Evolutionary conservation across 2,888 invertebrate species (phyloP).

Genomic region (Brenthis hecate): DNA sequence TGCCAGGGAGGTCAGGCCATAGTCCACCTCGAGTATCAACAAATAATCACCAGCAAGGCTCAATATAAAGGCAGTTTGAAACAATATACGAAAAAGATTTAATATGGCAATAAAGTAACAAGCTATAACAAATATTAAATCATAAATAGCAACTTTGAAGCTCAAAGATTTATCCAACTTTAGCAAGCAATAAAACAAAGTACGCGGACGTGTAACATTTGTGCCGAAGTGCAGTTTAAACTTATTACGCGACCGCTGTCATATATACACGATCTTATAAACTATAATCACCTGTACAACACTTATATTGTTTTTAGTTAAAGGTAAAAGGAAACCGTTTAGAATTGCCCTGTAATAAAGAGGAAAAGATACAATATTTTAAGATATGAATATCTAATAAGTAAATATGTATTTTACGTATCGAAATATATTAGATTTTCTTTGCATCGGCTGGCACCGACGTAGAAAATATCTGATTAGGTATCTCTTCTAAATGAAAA

Average conservation of each 20-base stretch:
- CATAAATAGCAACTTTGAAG: conserved; percentile 12
- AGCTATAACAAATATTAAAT: neutral
- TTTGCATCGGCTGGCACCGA: too few relatives aligned
- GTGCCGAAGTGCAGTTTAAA: conserved; percentile 30
- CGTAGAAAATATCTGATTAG: too few relatives aligned
- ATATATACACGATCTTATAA: conserved; percentile 12
- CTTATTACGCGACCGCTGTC: conserved; percentile 27
- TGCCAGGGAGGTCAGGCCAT: too few relatives aligned
- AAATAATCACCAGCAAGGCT: too few relatives aligned
- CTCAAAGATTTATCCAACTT: conserved; percentile 6
- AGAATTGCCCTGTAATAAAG: neutral
- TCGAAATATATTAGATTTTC: too few relatives aligned
- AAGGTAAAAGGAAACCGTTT: neutral
- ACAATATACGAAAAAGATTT: neutral
- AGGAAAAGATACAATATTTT: neutral
- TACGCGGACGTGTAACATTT: conserved; percentile 18
- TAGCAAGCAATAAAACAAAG: conserved; percentile 19
- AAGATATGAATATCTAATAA: too few relatives aligned
- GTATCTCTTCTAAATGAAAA: too few relatives aligned
- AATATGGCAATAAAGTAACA: neutral
- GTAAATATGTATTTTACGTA: too few relatives aligned
- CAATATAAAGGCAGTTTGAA: too few relatives aligned
- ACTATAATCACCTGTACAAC: conserved; percentile 10
- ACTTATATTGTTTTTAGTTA: conserved; percentile 9
- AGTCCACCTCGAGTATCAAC: too few relatives aligned